These are phyloP conservation scores for Achroia grisella DNA, from an alignment of 1,140 invertebrate species.

Conservation along the genomic window DNA sequence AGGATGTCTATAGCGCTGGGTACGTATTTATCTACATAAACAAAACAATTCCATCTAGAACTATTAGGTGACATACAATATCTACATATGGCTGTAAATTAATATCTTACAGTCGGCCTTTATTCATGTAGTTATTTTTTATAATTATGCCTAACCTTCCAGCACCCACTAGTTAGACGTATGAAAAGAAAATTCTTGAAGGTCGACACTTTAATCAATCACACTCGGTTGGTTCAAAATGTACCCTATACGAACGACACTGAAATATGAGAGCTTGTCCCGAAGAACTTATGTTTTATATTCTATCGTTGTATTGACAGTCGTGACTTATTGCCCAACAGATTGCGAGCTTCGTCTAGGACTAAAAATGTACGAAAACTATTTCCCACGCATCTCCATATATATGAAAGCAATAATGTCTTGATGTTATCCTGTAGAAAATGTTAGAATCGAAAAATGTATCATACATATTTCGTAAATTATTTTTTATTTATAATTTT, in stretches of 20 bases:
- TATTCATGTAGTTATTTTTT: too few relatives aligned
- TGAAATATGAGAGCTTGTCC: slow-evolving; percentile 45
- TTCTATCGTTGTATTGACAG: slow-evolving; percentile 41
- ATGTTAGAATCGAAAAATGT: too few relatives aligned
- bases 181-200: slow-evolving; percentile 12
- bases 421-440: too few relatives aligned
- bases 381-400: neutral
- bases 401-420: neutral
- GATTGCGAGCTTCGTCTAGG: slow-evolving; percentile 19
- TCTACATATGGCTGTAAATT: too few relatives aligned
- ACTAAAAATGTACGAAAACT: neutral
- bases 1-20: too few relatives aligned
- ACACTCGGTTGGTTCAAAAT: slow-evolving; percentile 31
- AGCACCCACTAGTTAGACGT: neutral
- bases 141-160: too few relatives aligned
- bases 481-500: too few relatives aligned
- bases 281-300: slow-evolving; percentile 42
- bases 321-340: slow-evolving; percentile 45
- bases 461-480: too few relatives aligned
- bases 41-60: too few relatives aligned
- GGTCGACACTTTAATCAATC: slow-evolving; percentile 56
- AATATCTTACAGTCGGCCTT: neutral
- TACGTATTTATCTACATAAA: too few relatives aligned
- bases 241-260: slow-evolving; percentile 19
- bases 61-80: too few relatives aligned